phyloP scores from a whole-genome alignment of 2,888 invertebrate species.

The Trichacis sp. region DNA sequence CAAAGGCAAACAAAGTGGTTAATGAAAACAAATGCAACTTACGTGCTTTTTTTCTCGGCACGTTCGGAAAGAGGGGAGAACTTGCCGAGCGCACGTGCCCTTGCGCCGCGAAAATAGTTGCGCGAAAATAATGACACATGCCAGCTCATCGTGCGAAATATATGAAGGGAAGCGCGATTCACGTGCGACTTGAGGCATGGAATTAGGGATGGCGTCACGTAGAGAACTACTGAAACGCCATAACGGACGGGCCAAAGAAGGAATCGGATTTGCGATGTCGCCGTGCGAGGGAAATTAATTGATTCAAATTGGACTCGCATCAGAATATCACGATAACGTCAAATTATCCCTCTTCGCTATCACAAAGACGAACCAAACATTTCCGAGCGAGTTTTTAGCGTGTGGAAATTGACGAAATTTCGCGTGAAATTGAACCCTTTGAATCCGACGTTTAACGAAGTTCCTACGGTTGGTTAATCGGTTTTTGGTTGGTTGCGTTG shows the following conservation, averaged over 20 bases:
- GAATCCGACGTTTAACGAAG: too few relatives aligned
- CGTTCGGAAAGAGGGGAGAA: conserved; percentile 48
- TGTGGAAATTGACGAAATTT: too few relatives aligned
- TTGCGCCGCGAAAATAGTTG: conserved; percentile 59
- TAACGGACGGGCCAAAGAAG: conserved; percentile 41
- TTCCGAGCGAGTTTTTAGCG: too few relatives aligned
- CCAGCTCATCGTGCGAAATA: conserved; percentile 20
- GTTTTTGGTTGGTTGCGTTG: too few relatives aligned
- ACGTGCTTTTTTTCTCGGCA: conserved; percentile 46
- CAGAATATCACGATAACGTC: conserved; percentile 32
- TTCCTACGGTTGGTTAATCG: too few relatives aligned
- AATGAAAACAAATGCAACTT: conserved; percentile 56
- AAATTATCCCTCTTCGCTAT: conserved; percentile 12
- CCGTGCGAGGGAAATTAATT: conserved; percentile 34
- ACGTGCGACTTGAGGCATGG: conserved; percentile 34
- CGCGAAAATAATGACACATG: conserved; percentile 61
- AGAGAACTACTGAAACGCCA: conserved; percentile 48
- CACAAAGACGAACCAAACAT: neutral
- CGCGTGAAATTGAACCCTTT: too few relatives aligned
- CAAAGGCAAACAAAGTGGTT: conserved; percentile 37
- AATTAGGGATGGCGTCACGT: conserved; percentile 51
- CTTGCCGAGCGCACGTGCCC: conserved; percentile 48
- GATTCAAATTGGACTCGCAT: conserved; percentile 35
- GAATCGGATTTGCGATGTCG: conserved; percentile 39
- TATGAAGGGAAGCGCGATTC: conserved; percentile 10